A percentile compares a stretch with the other conserved stretches of the same genome.
Conservation (phyloP, 2,113 vertebrate genomes). For the Odontesthes bonariensis region DNA sequence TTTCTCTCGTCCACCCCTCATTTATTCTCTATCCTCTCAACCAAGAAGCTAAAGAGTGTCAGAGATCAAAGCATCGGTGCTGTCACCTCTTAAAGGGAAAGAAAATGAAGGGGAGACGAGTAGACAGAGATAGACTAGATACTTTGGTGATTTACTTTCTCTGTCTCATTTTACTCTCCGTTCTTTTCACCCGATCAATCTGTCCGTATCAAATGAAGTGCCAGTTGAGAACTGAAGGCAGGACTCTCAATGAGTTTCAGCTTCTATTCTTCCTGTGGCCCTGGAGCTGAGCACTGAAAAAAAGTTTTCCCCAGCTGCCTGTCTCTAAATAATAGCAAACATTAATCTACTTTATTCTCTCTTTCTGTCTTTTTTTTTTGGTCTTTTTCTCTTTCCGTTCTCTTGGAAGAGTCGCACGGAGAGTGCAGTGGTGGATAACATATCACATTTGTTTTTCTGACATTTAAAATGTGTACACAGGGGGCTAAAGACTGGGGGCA, state of each 20-base stretch:
- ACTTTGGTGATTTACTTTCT: slow-evolving; percentile 26
- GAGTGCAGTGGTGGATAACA: background rate
- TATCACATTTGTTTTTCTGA: slow-evolving; percentile 20
- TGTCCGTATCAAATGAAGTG: slow-evolving; percentile 27
- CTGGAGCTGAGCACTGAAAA: background rate
- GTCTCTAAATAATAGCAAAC: slow-evolving; percentile 1
- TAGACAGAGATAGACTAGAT: slow-evolving; percentile 23
- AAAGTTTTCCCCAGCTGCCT: slow-evolving; percentile 2
- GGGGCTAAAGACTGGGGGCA: background rate
- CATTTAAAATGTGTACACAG: background rate
- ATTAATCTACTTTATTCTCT: slow-evolving; percentile 9
- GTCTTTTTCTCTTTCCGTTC: background rate
- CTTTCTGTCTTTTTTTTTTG: background rate
- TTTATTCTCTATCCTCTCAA: slow-evolving; percentile 31
- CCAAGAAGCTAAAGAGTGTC: slow-evolving; percentile 29
- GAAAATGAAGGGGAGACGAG: slow-evolving; percentile 1
- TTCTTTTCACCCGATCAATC: slow-evolving; percentile 1
- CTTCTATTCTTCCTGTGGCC: background rate
- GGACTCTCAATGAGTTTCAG: slow-evolving; percentile 23
- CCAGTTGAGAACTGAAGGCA: slow-evolving; percentile 8
- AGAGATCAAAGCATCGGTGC: slow-evolving; percentile 56
- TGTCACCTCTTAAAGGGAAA: slow-evolving; percentile 32
- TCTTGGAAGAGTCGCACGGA: background rate
- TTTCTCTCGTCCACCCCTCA: slow-evolving; percentile 17
- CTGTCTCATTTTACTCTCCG: slow-evolving; percentile 5